Conservation (phyloP, 2,797 vertebrate genomes). For the Petrocephalus sullivani region DNA sequence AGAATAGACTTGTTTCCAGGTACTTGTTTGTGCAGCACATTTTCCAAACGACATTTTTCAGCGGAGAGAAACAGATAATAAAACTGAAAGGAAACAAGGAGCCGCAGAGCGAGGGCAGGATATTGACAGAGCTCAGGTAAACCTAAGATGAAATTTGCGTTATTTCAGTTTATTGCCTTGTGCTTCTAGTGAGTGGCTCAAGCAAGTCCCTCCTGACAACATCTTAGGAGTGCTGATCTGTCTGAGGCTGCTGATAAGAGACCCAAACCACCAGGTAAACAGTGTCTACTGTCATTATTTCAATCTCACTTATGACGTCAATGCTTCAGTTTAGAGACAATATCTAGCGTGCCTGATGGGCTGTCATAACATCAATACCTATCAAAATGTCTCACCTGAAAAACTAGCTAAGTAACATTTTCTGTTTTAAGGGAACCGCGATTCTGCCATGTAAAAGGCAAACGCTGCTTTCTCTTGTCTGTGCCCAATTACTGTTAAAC, state of each 20-base stretch:
- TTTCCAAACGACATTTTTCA: not conserved
- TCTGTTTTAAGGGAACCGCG: not conserved
- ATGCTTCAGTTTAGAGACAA: not conserved
- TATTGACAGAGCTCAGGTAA: not conserved
- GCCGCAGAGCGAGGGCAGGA: not conserved
- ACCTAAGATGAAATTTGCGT: not conserved
- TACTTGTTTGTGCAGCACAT: conserved; percentile 39
- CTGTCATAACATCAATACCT: not conserved
- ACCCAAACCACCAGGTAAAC: conserved; percentile 74
- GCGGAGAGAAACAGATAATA: not conserved
- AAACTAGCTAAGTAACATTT: not conserved
- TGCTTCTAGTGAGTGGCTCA: conserved; percentile 69
- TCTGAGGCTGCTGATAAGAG: conserved; percentile 76
- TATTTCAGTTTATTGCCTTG: not conserved
- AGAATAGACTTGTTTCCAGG: conserved; percentile 78
- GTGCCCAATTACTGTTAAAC: not conserved
- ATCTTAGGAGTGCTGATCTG: conserved; percentile 77
- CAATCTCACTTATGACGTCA: not conserved
- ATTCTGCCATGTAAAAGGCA: not conserved
- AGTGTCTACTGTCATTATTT: not conserved
- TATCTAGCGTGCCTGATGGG: not conserved
- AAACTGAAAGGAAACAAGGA: not conserved
- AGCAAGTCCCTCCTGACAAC: conserved; percentile 62
- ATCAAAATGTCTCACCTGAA: not conserved
- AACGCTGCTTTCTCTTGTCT: not conserved